phyloP scores from a whole-genome alignment of 2,113 vertebrate genomes.

The Oncorhynchus keta region DNA sequence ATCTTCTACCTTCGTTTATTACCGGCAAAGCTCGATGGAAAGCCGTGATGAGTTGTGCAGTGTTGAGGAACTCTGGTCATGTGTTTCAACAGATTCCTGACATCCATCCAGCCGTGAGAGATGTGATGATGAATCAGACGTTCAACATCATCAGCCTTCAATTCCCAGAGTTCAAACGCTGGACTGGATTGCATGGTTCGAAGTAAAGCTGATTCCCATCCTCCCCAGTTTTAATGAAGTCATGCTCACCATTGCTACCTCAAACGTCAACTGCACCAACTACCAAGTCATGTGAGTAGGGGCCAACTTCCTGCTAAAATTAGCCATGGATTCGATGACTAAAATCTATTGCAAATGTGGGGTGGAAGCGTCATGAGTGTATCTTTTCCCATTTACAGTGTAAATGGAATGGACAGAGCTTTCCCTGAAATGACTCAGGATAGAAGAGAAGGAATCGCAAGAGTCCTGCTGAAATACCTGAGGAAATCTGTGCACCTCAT shows the following conservation, averaged over 20 bases:
- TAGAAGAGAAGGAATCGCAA: neutral
- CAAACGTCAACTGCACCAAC: conserved; percentile 34
- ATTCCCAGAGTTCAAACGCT: conserved; percentile 6
- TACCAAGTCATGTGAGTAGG: conserved; percentile 46
- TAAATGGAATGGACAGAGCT: conserved; percentile 14
- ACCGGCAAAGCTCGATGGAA: neutral
- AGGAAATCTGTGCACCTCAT: neutral
- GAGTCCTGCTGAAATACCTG: conserved; percentile 29
- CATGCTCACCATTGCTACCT: conserved; percentile 32
- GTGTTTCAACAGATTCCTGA: conserved; percentile 3
- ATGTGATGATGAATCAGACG: conserved; percentile 51
- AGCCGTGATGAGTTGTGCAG: neutral
- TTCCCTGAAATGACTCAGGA: neutral
- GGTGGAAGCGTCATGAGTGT: neutral
- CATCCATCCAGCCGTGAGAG: conserved; percentile 26
- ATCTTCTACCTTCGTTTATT: neutral
- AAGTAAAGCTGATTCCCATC: conserved; percentile 31
- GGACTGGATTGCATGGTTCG: conserved; percentile 34
- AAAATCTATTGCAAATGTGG: conserved; percentile 8
- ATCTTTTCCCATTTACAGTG: conserved; percentile 7
- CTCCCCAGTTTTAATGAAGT: conserved; percentile 42
- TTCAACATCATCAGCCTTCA: conserved; percentile 36
- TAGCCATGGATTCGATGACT: neutral
- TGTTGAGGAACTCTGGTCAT: neutral
- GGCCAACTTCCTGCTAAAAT: neutral